These are phyloP conservation scores for Bruchidius siliquastri DNA, from an alignment of 2,888 invertebrate species.

Conservation along the genomic window DNA sequence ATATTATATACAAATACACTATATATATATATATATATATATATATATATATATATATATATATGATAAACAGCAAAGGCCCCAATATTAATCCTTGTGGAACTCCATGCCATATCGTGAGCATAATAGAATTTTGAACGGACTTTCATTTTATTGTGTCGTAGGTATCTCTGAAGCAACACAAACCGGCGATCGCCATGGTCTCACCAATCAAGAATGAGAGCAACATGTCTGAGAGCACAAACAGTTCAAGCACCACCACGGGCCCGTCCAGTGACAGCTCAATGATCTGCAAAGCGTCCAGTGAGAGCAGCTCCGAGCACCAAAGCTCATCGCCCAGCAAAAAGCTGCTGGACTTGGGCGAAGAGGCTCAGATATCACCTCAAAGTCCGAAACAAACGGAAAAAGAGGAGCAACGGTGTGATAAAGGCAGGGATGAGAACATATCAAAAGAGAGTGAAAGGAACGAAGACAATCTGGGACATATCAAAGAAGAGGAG, in stretches of 20 bases:
- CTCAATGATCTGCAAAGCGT: conserved; percentile 69
- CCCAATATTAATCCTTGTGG: too few species aligned
- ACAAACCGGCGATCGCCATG: conserved; percentile 48
- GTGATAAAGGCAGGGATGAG: conserved; percentile 14
- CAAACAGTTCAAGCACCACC: conserved; percentile 61
- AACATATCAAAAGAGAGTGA: conserved; percentile 35
- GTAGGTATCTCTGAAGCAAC: conserved; percentile 23
- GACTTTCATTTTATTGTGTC: too few species aligned
- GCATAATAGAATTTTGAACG: too few species aligned
- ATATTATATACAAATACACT: too few species aligned
- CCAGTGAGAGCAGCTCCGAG: conserved; percentile 67
- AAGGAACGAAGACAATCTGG: conserved; percentile 45
- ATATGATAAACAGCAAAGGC: too few species aligned
- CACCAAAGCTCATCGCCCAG: conserved; percentile 48
- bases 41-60: too few species aligned
- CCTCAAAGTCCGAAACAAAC: conserved; percentile 36
- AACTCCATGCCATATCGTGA: too few species aligned
- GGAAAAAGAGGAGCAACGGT: conserved; percentile 11
- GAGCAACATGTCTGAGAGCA: conserved; percentile 64
- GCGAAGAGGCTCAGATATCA: conserved; percentile 21
- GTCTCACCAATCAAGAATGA: conserved; percentile 73
- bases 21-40: too few species aligned
- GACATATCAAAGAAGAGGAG: conserved; percentile 32
- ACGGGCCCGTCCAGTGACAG: conserved; percentile 68
- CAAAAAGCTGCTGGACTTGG: conserved; percentile 49